phyloP scores from a whole-genome alignment of 2,888 invertebrate species.

The Linnaemya tessellans region DNA sequence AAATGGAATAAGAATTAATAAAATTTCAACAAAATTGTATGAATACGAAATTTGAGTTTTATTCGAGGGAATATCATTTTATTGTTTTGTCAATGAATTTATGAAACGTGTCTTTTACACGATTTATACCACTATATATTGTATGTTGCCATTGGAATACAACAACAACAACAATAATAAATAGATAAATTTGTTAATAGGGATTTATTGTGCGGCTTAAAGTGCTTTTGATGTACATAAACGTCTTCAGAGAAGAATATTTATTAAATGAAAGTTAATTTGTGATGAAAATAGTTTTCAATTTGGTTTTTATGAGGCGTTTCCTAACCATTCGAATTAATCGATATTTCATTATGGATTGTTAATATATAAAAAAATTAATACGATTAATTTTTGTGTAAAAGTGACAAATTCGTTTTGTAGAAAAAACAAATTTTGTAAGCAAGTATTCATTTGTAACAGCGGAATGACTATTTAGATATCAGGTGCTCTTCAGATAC shows the following conservation, averaged over 20 bases:
- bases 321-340: neutral
- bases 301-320: neutral
- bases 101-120: constrained; percentile 68
- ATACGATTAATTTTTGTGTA: too few species aligned
- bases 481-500: too few species aligned
- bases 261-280: constrained; percentile 57
- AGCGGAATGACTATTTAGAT: too few species aligned
- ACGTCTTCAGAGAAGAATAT: constrained; percentile 15
- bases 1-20: constrained; percentile 41
- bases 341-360: too few species aligned
- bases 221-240: constrained; percentile 42
- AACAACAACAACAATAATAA: constrained; percentile 44
- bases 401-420: too few species aligned
- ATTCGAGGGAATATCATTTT: constrained; percentile 46
- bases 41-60: constrained; percentile 22
- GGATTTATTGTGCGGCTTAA: constrained; percentile 27
- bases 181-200: constrained; percentile 52
- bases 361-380: too few species aligned
- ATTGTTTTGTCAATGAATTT: constrained; percentile 71
- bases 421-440: too few species aligned
- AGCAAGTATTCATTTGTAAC: too few species aligned
- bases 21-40: constrained; percentile 27
- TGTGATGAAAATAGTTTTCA: constrained; percentile 18
- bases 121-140: constrained; percentile 40
- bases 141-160: constrained; percentile 31